Evolutionary conservation across 1,140 invertebrate species (phyloP), one percentile per base, ranked within the genome.

Genomic region (Drosophila auraria): DNA sequence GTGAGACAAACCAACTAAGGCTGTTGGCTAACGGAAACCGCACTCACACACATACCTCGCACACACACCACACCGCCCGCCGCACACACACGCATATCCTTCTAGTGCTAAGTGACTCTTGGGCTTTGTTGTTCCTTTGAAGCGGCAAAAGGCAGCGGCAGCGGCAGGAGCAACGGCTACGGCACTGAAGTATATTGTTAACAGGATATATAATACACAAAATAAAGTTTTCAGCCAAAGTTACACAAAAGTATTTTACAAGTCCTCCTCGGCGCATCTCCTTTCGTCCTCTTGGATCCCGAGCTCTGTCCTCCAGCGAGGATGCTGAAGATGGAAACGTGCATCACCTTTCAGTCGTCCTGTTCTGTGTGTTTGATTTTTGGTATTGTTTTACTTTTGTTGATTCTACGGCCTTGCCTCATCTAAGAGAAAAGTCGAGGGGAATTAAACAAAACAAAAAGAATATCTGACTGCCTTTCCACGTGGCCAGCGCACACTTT

Each of bases 121-220:
- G 79, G 66, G 68, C 80, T 86, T 90, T 90, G 83, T 90, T 89
- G 87, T 76, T 71, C 83, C 84, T 89, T 87, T 87, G 83, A 87
- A 89, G 80, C 79, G 33, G 27, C 27, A 30, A 30, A 30, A 30
- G 50, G 65, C 71, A 82, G 80, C 62, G 74, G 80, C 42, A 20
- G 14, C 27, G 30, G 49, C 33, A 59, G 50, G 15, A 51, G 53
- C 53, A 56, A 56, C 44, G 44, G 33, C 53, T 56, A 38, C 33
- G 54, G 73, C 89, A 82, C 87, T 90, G 79, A 90, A 90, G 86
- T 90, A 90, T 90, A 90, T 90, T 90, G 86, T 90, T 90, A 90
- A 90, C 86, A 90, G 86, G 87, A 90, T 89, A 89, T 89, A 89
- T 90, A 90, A 90, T 86, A 90, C 82, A 90, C 86, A 90, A 90